A percentile compares a stretch with the other conserved stretches of the same genome.
Conservation (phyloP, 2,888 invertebrate genomes). For the Acanthoscelides obtectus region DNA sequence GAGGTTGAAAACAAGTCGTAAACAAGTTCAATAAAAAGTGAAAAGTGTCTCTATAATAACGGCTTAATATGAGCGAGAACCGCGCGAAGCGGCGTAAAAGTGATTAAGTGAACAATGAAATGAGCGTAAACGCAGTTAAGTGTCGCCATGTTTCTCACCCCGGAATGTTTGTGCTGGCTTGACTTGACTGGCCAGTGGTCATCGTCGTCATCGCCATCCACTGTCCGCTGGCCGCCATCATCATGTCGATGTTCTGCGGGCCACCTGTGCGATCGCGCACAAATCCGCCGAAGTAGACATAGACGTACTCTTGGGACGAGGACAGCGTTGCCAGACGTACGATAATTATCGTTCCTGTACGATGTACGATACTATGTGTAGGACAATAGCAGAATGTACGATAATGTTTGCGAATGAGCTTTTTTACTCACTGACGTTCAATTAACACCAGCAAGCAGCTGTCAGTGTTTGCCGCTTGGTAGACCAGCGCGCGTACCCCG, state of each 20-base stretch:
- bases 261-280: not conserved
- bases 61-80: not conserved
- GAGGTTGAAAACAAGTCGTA: conserved; percentile 6
- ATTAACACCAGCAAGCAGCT: no score
- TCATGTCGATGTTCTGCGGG: not conserved
- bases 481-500: no score
- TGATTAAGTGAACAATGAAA: not conserved
- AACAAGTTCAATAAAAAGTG: conserved; percentile 8
- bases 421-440: no score
- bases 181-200: not conserved
- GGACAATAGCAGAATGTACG: no score
- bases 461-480: no score
- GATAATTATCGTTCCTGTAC: no score
- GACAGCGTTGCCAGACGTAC: no score
- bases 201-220: not conserved
- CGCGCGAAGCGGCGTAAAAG: not conserved
- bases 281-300: not conserved
- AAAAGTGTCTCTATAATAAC: conserved; percentile 10
- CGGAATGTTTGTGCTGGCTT: not conserved
- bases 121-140: not conserved
- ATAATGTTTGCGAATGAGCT: no score
- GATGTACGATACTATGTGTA: no score
- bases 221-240: no score
- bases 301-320: not conserved
- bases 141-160: not conserved